phyloP scores from a whole-genome alignment of 2,113 vertebrate genomes.

The Phylloscopus trochilus region DNA sequence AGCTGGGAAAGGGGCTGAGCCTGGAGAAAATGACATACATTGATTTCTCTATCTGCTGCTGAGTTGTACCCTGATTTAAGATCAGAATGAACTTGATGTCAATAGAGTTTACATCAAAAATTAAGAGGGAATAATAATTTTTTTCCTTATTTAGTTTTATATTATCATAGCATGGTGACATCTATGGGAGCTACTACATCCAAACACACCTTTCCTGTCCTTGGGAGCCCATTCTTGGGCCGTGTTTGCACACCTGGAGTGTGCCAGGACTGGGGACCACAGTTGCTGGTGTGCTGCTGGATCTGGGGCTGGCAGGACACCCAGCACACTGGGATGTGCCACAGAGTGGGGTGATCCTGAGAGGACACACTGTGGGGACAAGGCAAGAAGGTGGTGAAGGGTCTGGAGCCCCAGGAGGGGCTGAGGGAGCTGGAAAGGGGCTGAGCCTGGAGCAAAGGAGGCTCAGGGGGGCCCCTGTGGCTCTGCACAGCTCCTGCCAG shows the following conservation, averaged over 20 bases:
- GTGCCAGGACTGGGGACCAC: not conserved
- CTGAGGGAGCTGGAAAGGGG: not conserved
- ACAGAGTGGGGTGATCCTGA: fast-evolving
- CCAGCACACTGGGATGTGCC: fast-evolving
- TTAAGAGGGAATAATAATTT: not conserved
- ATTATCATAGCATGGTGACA: fast-evolving
- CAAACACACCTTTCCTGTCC: not conserved
- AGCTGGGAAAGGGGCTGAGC: not conserved
- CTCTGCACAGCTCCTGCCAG: not conserved
- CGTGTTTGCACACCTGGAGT: not conserved
- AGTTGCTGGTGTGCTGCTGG: not conserved
- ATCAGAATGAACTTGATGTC: not conserved
- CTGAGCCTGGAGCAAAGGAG: not conserved
- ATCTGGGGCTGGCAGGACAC: not conserved
- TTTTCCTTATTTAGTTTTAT: not conserved
- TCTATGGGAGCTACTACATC: not conserved
- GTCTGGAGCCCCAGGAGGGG: fast-evolving
- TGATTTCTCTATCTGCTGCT: not conserved
- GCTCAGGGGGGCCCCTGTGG: not conserved
- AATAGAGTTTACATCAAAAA: not conserved
- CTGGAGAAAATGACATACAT: not conserved
- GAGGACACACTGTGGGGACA: not conserved
- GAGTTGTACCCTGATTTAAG: not conserved
- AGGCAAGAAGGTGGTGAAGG: not conserved
- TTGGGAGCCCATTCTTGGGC: not conserved